Base-by-base conservation (phyloP, 2,797 vertebrate genomes). In the Gymnothorax reevesii region DNA sequence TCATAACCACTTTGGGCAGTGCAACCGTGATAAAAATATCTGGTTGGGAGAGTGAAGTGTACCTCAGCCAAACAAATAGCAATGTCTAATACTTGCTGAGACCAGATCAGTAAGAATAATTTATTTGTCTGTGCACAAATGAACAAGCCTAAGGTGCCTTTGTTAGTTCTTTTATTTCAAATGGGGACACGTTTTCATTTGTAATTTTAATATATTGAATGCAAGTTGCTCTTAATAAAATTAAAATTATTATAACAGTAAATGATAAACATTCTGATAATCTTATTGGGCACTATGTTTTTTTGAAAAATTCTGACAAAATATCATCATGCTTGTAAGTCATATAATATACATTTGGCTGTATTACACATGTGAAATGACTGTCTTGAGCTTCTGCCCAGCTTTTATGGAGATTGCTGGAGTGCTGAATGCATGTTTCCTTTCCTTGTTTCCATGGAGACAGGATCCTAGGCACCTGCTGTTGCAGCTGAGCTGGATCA, bases 361-460 rank as follows among this genome's bases (percentile, higher is more conserved):
- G 77, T 54, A 22, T 80, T 55, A 55, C 20, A 7, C 73, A 52
- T 20, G 33, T n/a, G 22, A 77, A 49, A 80, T 80, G 7, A 80
- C 17, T 55, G 52, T 55, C 49, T 80, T 33, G 25, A 33, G 71
- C 71, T 75, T 52, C 55, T 80, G 49, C 77, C 12, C 12, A 20
- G 77, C 52, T 52, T 9, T 55, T 54, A 15, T n/a, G 77, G 7
- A 55, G 52, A 52, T 52, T 80, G 52, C 77, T 55, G 49, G 77
- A 55, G 77, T 80, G 54, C n/a, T 80, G 77, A 54, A 80, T 80
- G 73, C 73, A 7, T 62, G 15, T 22, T 55, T 83, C 90, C 85
- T 91, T 91, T 90, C 84, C 7, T 83, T 93, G 91, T 94, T 94
- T 94, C 89, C 89, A 91, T 94, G 93, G 88, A 96, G 96, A 93